phyloP scores from a whole-genome alignment of 1,140 invertebrate species.

The Hylaeus volcanicus region DNA sequence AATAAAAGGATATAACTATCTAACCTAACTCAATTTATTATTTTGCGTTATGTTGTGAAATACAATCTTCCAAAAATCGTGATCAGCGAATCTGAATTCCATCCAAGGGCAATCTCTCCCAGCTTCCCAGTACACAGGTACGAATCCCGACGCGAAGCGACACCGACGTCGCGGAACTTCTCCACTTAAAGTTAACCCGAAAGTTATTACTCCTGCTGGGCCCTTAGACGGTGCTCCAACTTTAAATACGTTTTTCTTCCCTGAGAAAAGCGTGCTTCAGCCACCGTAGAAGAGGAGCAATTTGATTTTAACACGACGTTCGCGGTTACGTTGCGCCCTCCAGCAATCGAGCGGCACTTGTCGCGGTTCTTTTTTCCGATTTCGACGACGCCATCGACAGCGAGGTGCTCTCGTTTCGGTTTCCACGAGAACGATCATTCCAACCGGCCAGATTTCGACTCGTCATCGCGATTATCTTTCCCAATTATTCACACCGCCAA shows the following conservation, averaged over 20 bases:
- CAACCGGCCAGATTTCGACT: slow-evolving; percentile 19
- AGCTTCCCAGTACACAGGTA: not conserved
- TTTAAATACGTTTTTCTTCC: slow-evolving; percentile 67
- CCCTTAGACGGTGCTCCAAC: slow-evolving; percentile 42
- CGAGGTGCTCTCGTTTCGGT: slow-evolving; percentile 3
- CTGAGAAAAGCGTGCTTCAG: slow-evolving; percentile 45
- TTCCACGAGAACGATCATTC: not conserved
- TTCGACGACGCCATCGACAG: not conserved
- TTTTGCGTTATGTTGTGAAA: too few relatives aligned
- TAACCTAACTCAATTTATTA: too few relatives aligned
- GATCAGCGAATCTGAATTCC: too few relatives aligned
- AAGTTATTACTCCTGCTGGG: slow-evolving; percentile 60
- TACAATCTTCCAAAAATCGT: too few relatives aligned
- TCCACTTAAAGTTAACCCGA: slow-evolving; percentile 64
- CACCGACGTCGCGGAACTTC: slow-evolving; percentile 35
- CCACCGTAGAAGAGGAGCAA: not conserved
- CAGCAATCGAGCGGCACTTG: too few relatives aligned
- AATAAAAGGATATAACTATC: too few relatives aligned
- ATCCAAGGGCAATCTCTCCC: too few relatives aligned
- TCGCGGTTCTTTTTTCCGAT: not conserved
- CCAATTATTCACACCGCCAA: slow-evolving; percentile 32
- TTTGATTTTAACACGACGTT: slow-evolving; percentile 45
- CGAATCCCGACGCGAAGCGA: slow-evolving; percentile 1
- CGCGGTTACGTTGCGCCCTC: slow-evolving; percentile 9
- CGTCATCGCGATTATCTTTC: slow-evolving; percentile 35